Percentiles rank a stretch among this genome's conserved stretches.
Conservation (phyloP, 2,888 invertebrate species). For the Andrena hattorfiana region DNA sequence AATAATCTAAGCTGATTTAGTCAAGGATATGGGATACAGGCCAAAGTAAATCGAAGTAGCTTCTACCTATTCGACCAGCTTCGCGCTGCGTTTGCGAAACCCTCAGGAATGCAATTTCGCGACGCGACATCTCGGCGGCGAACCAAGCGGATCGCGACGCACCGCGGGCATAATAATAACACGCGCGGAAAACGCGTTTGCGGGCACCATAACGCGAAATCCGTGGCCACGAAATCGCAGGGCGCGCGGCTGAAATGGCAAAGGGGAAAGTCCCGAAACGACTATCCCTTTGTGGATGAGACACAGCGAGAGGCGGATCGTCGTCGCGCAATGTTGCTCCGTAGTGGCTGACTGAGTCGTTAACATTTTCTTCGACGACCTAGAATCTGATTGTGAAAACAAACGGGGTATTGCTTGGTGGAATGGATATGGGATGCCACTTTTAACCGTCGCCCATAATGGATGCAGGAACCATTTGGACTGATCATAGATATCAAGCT, state of each 20-base stretch:
- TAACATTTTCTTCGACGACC: neutral
- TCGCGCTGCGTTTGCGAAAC: conserved; percentile 13
- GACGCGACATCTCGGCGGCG: conserved; percentile 19
- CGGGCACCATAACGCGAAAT: conserved; percentile 9
- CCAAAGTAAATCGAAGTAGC: neutral
- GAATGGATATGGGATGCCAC: too few species aligned
- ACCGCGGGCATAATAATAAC: conserved; percentile 21
- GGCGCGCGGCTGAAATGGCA: conserved; percentile 10
- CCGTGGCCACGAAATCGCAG: conserved; percentile 7
- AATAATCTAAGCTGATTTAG: neutral
- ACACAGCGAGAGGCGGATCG: conserved; percentile 15
- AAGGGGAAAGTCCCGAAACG: conserved; percentile 6
- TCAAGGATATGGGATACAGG: neutral
- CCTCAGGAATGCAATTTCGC: conserved; percentile 13
- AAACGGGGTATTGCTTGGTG: too few species aligned
- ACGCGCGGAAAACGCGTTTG: conserved; percentile 27
- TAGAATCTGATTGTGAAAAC: too few species aligned
- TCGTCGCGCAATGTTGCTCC: neutral
- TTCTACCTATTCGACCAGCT: neutral
- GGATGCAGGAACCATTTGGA: too few species aligned
- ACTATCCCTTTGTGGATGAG: neutral
- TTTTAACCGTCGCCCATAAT: too few species aligned
- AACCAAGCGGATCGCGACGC: conserved; percentile 38
- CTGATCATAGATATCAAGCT: too few species aligned
- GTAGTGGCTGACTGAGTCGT: conserved; percentile 11